phyloP scores from a whole-genome alignment of 2,113 vertebrate genomes.

The Scolopax mira region DNA sequence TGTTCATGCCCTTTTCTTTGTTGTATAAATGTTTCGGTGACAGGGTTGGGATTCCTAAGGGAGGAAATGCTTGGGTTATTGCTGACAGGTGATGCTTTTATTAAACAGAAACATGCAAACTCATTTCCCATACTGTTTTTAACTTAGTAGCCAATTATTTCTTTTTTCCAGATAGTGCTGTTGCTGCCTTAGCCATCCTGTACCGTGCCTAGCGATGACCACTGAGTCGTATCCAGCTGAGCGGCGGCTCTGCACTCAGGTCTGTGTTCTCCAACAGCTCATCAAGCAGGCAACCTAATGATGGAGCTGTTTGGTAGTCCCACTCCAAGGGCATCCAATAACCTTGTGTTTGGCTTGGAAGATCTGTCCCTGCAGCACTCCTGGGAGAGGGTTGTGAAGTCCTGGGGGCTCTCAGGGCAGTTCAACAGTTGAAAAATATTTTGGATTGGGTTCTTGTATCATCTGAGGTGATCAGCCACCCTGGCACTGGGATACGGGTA shows the following conservation, averaged over 20 bases:
- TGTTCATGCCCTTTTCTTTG: neutral
- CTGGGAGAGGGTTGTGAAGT: accelerated
- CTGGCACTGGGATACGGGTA: neutral
- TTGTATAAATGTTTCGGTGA: neutral
- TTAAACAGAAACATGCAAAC: neutral
- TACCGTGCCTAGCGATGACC: neutral
- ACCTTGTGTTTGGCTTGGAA: neutral
- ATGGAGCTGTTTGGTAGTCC: neutral
- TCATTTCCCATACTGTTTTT: neutral
- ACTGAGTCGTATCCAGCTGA: neutral
- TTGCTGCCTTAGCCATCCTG: neutral
- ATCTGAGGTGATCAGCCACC: neutral
- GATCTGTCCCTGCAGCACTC: neutral
- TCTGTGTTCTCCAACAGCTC: neutral
- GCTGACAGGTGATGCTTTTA: neutral
- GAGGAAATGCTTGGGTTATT: neutral
- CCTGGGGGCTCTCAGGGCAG: neutral
- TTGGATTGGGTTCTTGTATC: neutral
- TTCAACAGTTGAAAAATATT: neutral
- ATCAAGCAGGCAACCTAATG: neutral
- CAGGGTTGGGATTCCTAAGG: neutral
- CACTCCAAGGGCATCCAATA: neutral
- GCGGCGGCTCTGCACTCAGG: neutral
- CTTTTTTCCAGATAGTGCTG: neutral
- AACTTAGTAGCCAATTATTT: neutral